Percentiles rank a stretch among this genome's conserved stretches.
phyloP scores from a whole-genome alignment of 2,888 invertebrate species.

The Morpho helenor region DNA sequence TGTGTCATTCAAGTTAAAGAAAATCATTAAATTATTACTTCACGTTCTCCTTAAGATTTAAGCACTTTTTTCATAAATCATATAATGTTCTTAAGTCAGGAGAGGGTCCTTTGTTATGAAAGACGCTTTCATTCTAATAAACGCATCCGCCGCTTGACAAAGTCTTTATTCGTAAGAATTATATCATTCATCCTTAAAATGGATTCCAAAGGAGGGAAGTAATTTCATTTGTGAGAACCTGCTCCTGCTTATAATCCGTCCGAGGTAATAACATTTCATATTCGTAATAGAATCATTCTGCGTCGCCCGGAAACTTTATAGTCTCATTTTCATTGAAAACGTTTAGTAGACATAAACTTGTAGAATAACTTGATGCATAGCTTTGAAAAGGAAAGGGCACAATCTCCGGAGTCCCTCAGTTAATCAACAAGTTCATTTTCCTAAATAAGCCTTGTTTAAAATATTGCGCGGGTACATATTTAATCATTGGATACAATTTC shows the following conservation, averaged over 20 bases:
- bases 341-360: constrained; percentile 76
- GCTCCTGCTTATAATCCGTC: constrained; percentile 78
- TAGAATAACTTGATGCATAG: constrained; percentile 71
- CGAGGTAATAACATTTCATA: constrained; percentile 79
- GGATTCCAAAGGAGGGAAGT: constrained; percentile 76
- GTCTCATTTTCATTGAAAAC: constrained; percentile 78
- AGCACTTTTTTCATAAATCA: constrained; percentile 18
- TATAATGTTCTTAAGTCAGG: constrained; percentile 15
- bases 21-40: too few relatives aligned
- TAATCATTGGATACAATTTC: neutral
- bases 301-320: constrained; percentile 76
- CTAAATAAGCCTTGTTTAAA: constrained; percentile 44
- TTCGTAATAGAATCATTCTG: constrained; percentile 78
- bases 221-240: constrained; percentile 78
- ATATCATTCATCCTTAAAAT: constrained; percentile 76
- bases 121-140: constrained; percentile 37
- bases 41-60: too few relatives aligned
- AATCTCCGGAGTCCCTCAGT: constrained; percentile 62
- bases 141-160: constrained; percentile 61
- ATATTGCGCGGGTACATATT: constrained; percentile 31
- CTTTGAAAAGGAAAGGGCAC: constrained; percentile 47
- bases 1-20: too few relatives aligned
- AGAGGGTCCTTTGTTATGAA: constrained; percentile 21
- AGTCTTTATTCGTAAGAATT: constrained; percentile 74
- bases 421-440: constrained; percentile 50